Percentiles rank a stretch among this genome's conserved stretches.
These are phyloP conservation scores for Aphrophora alni DNA, from an alignment of 2,888 invertebrate species.

Conservation along the genomic window DNA sequence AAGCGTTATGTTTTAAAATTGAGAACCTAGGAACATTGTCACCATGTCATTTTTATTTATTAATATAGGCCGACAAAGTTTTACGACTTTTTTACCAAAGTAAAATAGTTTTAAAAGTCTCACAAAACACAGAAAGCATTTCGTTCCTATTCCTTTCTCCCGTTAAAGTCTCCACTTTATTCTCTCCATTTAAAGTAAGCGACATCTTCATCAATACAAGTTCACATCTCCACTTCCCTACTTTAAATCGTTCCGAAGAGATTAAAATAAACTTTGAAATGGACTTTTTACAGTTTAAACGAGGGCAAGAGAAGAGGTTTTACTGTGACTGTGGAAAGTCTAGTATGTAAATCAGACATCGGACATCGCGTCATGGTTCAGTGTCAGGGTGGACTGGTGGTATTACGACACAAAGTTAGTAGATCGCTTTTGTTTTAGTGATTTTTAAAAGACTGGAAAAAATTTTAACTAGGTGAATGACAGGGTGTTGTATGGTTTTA, in stretches of 20 bases:
- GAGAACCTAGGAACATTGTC: no score
- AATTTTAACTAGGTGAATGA: no score
- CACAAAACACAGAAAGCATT: no score
- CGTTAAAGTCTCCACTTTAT: not conserved
- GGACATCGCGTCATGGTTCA: not conserved
- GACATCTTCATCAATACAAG: not conserved
- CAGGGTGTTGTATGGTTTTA: no score
- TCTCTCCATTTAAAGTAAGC: not conserved
- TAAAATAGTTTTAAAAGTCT: no score
- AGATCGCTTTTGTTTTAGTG: not conserved
- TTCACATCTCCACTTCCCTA: not conserved
- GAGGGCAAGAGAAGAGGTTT: not conserved
- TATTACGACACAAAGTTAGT: not conserved
- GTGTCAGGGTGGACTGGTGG: not conserved
- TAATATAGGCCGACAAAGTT: no score
- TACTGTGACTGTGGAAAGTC: not conserved
- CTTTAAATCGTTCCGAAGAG: not conserved
- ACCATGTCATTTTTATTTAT: no score
- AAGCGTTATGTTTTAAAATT: no score
- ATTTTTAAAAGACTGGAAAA: no score
- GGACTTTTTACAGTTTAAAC: slow-evolving; percentile 2
- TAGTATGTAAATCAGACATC: not conserved
- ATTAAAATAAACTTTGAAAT: slow-evolving; percentile 2
- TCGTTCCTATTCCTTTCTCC: no score
- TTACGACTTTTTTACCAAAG: no score